These are phyloP conservation scores for Rhagonycha fulva DNA, from an alignment of 2,888 invertebrate genomes.

Conservation along the genomic window DNA sequence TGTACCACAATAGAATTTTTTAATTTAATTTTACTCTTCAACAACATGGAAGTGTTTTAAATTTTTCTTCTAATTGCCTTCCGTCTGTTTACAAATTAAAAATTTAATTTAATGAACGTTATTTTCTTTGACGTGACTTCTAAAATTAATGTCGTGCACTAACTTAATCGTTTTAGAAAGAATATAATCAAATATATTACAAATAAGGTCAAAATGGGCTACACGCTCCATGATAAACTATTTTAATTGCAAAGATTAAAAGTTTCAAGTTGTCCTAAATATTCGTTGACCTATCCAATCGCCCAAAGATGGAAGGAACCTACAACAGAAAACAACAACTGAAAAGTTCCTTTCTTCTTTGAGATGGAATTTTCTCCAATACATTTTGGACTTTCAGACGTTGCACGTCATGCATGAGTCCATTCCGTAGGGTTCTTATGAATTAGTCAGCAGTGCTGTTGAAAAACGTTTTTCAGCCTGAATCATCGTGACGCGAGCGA, in stretches of 20 bases:
- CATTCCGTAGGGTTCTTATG: neutral
- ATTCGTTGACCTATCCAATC: neutral
- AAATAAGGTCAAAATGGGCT: neutral
- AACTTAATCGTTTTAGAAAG: neutral
- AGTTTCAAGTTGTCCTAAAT: neutral
- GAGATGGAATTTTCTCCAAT: too few relatives aligned
- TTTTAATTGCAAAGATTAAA: neutral
- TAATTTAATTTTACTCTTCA: neutral
- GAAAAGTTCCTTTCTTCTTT: too few relatives aligned
- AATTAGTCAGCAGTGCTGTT: neutral
- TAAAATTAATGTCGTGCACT: constrained; percentile 12
- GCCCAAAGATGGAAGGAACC: too few relatives aligned
- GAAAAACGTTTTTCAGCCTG: too few relatives aligned
- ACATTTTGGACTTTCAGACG: neutral
- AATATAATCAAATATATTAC: neutral
- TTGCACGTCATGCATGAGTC: too few relatives aligned
- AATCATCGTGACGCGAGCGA: neutral
- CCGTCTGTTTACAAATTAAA: neutral
- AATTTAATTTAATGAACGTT: constrained; percentile 5
- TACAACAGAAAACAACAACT: too few relatives aligned
- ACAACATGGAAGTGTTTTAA: neutral
- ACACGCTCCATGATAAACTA: neutral
- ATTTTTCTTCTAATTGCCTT: neutral
- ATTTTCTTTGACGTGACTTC: constrained; percentile 14
- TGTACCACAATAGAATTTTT: neutral